Evolutionary conservation across 2,888 invertebrate species (phyloP).

Genomic region (Himalopsyche japonica): DNA sequence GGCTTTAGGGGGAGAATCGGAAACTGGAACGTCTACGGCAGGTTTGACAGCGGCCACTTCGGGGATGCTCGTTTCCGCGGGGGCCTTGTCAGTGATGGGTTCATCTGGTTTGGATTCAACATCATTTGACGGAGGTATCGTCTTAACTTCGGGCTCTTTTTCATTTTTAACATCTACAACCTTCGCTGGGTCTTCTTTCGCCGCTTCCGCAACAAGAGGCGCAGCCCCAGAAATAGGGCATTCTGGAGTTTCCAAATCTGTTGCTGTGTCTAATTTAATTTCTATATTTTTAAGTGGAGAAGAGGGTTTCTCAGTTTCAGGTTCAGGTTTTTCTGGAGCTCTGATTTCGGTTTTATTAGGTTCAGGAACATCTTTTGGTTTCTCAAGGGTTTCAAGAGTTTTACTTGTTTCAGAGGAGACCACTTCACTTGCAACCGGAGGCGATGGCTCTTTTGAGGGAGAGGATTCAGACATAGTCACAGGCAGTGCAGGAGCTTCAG

Average conservation of each 20-base stretch:
- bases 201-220: conserved; percentile 20
- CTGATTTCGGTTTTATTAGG: not conserved
- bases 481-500: not conserved
- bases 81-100: conserved; percentile 42
- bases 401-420: not conserved
- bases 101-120: conserved; percentile 38
- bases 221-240: conserved; percentile 44
- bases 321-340: not conserved
- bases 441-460: not conserved
- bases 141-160: conserved; percentile 47
- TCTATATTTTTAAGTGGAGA: conserved; percentile 9
- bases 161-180: conserved; percentile 48
- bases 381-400: not conserved
- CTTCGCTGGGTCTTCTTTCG: conserved; percentile 43
- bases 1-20: conserved; percentile 12
- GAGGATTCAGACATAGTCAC: not conserved
- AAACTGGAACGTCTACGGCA: not conserved
- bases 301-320: not conserved
- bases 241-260: conserved; percentile 27
- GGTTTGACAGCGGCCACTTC: not conserved
- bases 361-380: conserved; percentile 4
- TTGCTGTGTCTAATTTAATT: not conserved
- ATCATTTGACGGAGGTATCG: conserved; percentile 37
- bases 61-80: not conserved
- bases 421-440: not conserved